Evolutionary conservation across 2,113 vertebrate genomes (phyloP).

Genomic region (Hemicordylus capensis): DNA sequence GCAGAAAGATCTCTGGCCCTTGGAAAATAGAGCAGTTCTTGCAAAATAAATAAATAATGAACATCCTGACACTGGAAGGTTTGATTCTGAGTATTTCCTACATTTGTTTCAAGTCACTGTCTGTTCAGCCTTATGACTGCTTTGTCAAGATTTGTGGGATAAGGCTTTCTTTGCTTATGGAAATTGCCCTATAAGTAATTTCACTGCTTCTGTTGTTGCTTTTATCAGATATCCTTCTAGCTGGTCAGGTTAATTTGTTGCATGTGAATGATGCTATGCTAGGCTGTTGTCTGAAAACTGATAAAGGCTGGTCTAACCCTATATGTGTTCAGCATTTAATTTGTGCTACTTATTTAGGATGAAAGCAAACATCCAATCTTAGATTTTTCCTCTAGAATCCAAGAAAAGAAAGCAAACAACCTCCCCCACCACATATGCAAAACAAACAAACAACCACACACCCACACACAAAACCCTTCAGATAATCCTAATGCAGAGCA

Average conservation of each 20-base stretch:
- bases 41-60: background rate
- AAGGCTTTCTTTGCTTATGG: conserved; percentile 13
- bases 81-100: background rate
- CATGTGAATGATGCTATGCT: background rate
- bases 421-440: too few species aligned
- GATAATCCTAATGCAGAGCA: background rate
- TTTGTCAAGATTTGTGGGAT: conserved; percentile 24
- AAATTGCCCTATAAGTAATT: conserved; percentile 8
- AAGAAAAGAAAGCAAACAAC: background rate
- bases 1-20: background rate
- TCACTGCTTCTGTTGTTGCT: background rate
- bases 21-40: background rate
- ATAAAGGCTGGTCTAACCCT: conserved; percentile 3
- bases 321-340: conserved; percentile 10
- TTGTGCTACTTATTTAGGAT: background rate
- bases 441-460: too few species aligned
- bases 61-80: background rate
- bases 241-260: conserved; percentile 29
- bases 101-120: conserved; percentile 5
- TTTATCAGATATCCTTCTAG: conserved; percentile 2
- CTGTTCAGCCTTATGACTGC: background rate
- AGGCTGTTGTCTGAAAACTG: background rate
- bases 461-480: background rate
- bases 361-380: conserved; percentile 4
- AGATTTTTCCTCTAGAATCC: background rate